Percentiles rank a stretch among this genome's conserved stretches.
phyloP scores from a whole-genome alignment of 2,113 vertebrate species.

The Syrmaticus mikado region DNA sequence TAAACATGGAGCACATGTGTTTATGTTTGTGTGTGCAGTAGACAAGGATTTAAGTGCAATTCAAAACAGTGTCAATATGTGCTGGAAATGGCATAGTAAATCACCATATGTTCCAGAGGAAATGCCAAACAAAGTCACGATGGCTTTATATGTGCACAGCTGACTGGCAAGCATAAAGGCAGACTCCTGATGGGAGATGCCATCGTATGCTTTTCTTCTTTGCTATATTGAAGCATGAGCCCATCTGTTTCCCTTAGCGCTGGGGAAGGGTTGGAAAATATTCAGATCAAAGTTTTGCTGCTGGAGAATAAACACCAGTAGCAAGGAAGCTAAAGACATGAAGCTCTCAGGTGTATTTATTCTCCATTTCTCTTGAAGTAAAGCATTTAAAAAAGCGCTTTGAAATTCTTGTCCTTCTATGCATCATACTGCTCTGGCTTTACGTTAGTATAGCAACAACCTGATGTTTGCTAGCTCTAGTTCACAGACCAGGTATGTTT shows the following conservation, averaged over 20 bases:
- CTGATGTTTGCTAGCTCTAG: neutral
- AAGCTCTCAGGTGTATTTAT: neutral
- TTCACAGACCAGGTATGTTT: neutral
- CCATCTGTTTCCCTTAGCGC: conserved; percentile 40
- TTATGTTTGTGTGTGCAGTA: neutral
- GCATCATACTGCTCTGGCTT: rapidly evolving
- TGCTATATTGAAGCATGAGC: conserved; percentile 11
- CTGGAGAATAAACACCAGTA: neutral
- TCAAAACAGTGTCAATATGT: conserved; percentile 15
- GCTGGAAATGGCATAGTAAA: conserved; percentile 39
- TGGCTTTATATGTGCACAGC: conserved; percentile 55
- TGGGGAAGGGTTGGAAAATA: neutral
- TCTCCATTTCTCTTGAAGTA: neutral
- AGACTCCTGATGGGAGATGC: conserved; percentile 34
- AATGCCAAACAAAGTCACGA: conserved; percentile 55
- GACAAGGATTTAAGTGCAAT: neutral
- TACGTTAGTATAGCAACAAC: rapidly evolving
- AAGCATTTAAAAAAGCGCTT: neutral
- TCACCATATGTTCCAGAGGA: conserved; percentile 68
- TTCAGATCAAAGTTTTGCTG: conserved; percentile 34
- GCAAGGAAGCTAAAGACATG: neutral
- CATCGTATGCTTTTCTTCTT: conserved; percentile 52
- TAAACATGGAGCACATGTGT: neutral
- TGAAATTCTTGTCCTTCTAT: neutral
- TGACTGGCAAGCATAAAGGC: conserved; percentile 54